A percentile compares a stretch with the other conserved stretches of the same genome.
Conservation (phyloP, 2,113 vertebrate genomes). For the Gymnobelideus leadbeateri region DNA sequence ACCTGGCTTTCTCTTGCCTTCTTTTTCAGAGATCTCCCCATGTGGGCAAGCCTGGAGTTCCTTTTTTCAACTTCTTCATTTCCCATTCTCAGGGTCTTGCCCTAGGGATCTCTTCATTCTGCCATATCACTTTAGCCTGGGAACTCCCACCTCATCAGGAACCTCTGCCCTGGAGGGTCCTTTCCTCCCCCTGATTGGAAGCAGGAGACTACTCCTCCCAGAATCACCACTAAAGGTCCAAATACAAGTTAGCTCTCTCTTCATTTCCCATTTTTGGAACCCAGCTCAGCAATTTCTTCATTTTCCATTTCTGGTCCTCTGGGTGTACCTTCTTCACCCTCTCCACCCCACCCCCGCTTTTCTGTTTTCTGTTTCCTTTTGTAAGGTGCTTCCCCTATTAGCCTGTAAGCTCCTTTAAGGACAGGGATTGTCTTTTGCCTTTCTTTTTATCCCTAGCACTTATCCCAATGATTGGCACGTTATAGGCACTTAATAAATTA, state of each 20-base stretch:
- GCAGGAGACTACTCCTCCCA: neutral
- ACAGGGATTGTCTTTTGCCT: neutral
- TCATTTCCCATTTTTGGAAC: neutral
- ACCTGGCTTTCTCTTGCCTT: neutral
- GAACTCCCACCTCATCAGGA: neutral
- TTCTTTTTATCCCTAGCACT: neutral
- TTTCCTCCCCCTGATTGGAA: neutral
- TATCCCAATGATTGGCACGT: neutral
- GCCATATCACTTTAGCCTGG: neutral
- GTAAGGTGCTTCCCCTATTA: neutral
- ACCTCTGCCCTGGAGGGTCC: neutral
- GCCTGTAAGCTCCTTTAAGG: neutral
- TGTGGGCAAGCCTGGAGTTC: too few species aligned
- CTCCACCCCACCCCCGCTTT: neutral
- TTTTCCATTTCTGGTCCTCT: too few species aligned
- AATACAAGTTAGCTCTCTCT: neutral
- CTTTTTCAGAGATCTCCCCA: too few species aligned
- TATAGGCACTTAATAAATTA: neutral
- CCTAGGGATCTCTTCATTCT: neutral
- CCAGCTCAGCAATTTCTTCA: neutral
- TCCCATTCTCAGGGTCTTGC: too few species aligned
- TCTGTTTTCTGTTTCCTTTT: neutral
- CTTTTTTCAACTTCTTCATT: too few species aligned
- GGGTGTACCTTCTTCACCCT: neutral
- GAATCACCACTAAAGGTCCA: neutral